These are phyloP conservation scores for Tetragnatha versicolor DNA, from an alignment of 1,140 invertebrate species.

Conservation along the genomic window DNA sequence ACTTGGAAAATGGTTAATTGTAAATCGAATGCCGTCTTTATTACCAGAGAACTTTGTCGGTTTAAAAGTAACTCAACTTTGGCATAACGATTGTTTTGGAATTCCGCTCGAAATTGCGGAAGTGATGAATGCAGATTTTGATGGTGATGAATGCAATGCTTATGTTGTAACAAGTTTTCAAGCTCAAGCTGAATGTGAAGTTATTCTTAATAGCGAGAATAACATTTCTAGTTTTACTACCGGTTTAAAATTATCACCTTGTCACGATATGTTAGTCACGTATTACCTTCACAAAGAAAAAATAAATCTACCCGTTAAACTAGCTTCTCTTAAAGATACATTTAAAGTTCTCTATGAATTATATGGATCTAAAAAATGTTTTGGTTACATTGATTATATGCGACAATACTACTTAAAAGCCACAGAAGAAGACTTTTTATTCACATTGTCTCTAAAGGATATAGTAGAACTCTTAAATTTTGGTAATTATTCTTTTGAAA, in stretches of 20 bases:
- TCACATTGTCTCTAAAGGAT: not conserved
- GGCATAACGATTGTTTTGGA: constrained; percentile 25
- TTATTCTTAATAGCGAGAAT: not conserved
- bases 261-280: constrained; percentile 4
- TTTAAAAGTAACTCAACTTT: not conserved
- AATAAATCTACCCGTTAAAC: constrained; percentile 5
- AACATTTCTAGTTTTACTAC: constrained; percentile 24
- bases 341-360: constrained; percentile 15
- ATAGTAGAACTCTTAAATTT: not conserved
- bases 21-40: constrained; percentile 36
- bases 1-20: constrained; percentile 25
- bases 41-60: constrained; percentile 24
- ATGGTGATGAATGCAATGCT: constrained; percentile 25
- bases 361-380: constrained; percentile 16
- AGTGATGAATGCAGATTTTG: constrained; percentile 25
- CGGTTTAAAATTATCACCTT: constrained; percentile 5
- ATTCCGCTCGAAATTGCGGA: constrained; percentile 28
- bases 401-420: not conserved
- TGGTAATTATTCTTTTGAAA: not conserved
- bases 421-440: not conserved
- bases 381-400: not conserved
- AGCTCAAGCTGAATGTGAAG: constrained; percentile 11
- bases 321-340: not conserved
- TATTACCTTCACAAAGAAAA: constrained; percentile 12
- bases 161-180: not conserved